Evolutionary conservation across 2,113 vertebrate genomes (phyloP).

Genomic region (Platysteira castanea): DNA sequence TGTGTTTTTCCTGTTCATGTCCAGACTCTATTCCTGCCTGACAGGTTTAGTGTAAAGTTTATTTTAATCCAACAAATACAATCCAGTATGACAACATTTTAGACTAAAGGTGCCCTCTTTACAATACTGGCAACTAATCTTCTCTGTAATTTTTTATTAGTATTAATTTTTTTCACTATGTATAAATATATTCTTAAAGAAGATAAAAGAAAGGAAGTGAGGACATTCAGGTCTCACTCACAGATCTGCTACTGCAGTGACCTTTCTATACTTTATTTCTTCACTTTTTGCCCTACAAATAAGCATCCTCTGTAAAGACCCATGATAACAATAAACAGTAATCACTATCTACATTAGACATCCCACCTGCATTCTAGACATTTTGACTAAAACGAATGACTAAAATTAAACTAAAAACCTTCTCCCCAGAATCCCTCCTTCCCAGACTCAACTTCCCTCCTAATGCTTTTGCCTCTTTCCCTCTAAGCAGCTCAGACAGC

Average conservation of each 20-base stretch:
- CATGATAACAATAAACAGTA: neutral
- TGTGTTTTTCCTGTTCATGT: neutral
- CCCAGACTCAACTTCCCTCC: neutral
- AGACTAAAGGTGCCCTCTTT: neutral
- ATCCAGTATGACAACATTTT: neutral
- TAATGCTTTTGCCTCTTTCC: neutral
- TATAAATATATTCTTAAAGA: neutral
- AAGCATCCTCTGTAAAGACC: neutral
- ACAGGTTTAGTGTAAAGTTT: neutral
- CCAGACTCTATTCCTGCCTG: neutral
- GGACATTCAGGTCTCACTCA: neutral
- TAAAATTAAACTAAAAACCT: neutral
- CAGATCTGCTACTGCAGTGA: neutral
- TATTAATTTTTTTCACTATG: neutral
- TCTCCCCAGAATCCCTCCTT: neutral
- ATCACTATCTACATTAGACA: neutral
- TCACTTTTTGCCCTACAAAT: neutral
- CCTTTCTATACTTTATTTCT: neutral
- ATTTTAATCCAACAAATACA: neutral
- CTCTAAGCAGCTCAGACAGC: fast-evolving
- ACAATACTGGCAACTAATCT: neutral
- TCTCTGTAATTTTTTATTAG: neutral
- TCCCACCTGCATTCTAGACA: neutral
- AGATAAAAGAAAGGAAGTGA: neutral
- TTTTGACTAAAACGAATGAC: neutral